Base-by-base conservation (phyloP, 2,888 invertebrate species). In the Himalopsyche tibetana region DNA sequence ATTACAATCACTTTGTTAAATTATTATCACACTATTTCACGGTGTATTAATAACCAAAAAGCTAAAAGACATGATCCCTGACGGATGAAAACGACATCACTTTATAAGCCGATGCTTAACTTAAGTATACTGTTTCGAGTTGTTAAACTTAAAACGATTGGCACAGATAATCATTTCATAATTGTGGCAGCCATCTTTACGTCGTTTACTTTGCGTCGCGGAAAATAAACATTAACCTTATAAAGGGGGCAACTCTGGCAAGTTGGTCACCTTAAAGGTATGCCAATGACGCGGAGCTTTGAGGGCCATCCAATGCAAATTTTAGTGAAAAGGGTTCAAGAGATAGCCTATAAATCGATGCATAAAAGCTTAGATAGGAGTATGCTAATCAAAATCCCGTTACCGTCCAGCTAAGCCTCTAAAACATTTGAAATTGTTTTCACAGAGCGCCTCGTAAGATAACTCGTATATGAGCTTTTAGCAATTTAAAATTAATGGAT, bases 381-480 rank as follows among this genome's bases (percentile, higher is more conserved):
- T 84, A 84, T 84, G 84, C 80, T 84, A 84, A 84, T 84, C 84
- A 84, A 84, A 84, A 80, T 84, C 84, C 80, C 80, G 69, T 84
- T 80, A 84, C 69, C 51, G 80, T 79, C 80, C 84, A 36, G 55
- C 84, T 84, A 84, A 84, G 74, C 84, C 80, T 51, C 80, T 80
- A 80, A 80, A 79, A 45, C 80, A 80, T 79, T 84, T 84, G 80
- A 84, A 63, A 63, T 63, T 63, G 63, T 63, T 63, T 63, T 63
- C 63, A n/a, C 19, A 63, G 19, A 28, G 63, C 28, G 63, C 63
- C 8, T 63, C 63, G 63, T 63, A 63, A 63, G 63, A 63, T 63
- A 63, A 63, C 63, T 63, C 63, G n/a, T 63, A 63, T 63, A 63
- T 63, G 63, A 63, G 63, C 63, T 63, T 51, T 63, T 63, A 63